Evolutionary conservation across 2,888 invertebrate genomes (phyloP).

Genomic region (Arctia plantaginis): DNA sequence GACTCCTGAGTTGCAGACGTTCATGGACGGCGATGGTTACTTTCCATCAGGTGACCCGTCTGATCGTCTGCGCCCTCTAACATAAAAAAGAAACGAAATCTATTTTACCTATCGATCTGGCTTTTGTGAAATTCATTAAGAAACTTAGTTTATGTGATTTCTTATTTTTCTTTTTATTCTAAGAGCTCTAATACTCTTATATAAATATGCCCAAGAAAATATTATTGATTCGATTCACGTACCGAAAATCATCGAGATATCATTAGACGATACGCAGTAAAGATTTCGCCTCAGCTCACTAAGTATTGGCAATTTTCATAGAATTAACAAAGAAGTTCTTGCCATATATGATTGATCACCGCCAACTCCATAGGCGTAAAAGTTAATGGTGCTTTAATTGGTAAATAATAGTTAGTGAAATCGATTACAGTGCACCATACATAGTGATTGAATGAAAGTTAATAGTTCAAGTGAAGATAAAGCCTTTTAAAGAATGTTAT

Average conservation of each 20-base stretch:
- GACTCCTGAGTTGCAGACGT: too few species aligned
- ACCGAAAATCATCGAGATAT: background rate
- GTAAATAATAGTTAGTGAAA: conserved; percentile 47
- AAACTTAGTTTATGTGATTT: too few species aligned
- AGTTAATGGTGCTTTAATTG: conserved; percentile 53
- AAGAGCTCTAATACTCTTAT: too few species aligned
- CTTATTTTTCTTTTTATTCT: too few species aligned
- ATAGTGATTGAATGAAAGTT: conserved; percentile 51
- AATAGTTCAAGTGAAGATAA: conserved; percentile 57
- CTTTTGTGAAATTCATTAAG: too few species aligned
- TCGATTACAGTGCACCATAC: conserved; percentile 51
- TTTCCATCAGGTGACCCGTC: too few species aligned
- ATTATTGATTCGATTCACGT: background rate
- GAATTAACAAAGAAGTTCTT: background rate
- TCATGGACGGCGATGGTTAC: too few species aligned
- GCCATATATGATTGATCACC: background rate
- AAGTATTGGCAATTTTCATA: background rate
- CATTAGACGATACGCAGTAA: background rate
- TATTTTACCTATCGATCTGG: too few species aligned
- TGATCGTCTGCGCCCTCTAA: too few species aligned
- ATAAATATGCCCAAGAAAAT: too few species aligned
- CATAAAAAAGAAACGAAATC: too few species aligned
- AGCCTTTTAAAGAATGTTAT: conserved; percentile 62
- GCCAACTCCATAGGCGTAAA: conserved; percentile 28
- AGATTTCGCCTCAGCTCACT: background rate